These are phyloP conservation scores for Antheraea pernyi DNA, from an alignment of 1,140 invertebrate species.

Conservation along the genomic window DNA sequence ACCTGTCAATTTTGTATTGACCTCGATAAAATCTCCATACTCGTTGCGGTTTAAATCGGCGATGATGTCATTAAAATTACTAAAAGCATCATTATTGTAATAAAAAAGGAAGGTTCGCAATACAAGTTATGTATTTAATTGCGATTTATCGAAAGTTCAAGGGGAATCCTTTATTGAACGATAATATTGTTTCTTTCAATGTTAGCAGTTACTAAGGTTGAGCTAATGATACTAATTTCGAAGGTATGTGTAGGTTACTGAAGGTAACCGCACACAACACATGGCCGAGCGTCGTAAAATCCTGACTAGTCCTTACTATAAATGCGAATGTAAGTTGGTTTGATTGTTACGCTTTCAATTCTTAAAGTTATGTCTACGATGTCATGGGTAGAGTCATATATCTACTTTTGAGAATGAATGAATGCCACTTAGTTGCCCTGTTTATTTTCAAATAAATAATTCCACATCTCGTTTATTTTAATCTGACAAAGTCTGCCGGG, in stretches of 20 bases:
- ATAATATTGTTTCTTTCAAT: background rate
- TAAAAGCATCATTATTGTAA: slow-evolving; percentile 6
- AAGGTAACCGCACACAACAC: too few species aligned
- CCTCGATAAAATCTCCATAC: background rate
- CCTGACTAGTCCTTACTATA: too few species aligned
- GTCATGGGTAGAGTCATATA: too few species aligned
- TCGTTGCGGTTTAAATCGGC: background rate
- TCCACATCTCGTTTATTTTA: too few species aligned
- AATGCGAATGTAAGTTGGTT: too few species aligned
- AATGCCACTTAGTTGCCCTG: too few species aligned
- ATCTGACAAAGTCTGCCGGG: too few species aligned
- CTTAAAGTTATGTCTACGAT: too few species aligned
- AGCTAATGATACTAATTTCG: background rate
- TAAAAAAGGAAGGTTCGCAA: slow-evolving; percentile 14
- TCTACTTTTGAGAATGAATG: too few species aligned
- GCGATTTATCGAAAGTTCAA: slow-evolving; percentile 22
- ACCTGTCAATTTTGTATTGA: background rate
- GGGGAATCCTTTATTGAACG: slow-evolving; percentile 13
- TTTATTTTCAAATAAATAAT: too few species aligned
- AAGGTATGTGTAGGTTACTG: background rate
- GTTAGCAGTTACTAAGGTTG: background rate
- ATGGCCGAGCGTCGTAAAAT: too few species aligned
- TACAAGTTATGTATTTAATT: slow-evolving; percentile 13
- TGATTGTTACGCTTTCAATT: too few species aligned
- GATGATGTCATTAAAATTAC: background rate